Conservation (phyloP, 2,888 invertebrate species). For the Geotrupes spiniger region DNA sequence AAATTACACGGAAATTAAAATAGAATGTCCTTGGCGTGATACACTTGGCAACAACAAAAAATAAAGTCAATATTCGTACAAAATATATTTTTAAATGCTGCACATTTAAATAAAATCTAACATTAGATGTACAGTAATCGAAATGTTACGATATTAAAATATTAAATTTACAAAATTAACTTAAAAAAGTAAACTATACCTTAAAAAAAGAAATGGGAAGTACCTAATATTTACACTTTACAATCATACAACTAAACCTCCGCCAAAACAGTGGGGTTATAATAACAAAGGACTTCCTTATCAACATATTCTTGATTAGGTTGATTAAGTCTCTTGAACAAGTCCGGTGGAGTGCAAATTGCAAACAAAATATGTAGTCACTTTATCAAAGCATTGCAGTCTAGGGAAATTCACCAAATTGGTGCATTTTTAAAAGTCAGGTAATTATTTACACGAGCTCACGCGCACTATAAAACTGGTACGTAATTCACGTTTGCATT, state of each 20-base stretch:
- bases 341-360: neutral
- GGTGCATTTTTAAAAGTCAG: neutral
- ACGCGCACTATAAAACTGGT: neutral
- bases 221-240: constrained; percentile 1
- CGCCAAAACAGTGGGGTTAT: neutral
- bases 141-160: neutral
- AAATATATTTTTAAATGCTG: constrained; percentile 7
- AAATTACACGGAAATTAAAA: too few relatives aligned
- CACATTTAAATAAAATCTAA: constrained; percentile 5
- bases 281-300: constrained; percentile 23
- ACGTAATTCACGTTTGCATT: constrained; percentile 56
- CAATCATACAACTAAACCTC: neutral
- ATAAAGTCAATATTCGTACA: neutral
- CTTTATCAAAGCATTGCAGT: neutral
- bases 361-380: neutral
- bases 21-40: too few relatives aligned
- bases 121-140: neutral
- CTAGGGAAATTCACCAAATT: neutral
- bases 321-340: constrained; percentile 11
- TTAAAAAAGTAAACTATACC: neutral
- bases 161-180: constrained; percentile 3
- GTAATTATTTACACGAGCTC: constrained; percentile 4
- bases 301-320: constrained; percentile 17
- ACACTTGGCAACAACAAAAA: neutral
- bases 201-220: neutral